phyloP scores from a whole-genome alignment of 1,140 invertebrate species.

The Tribolium castaneum region DNA sequence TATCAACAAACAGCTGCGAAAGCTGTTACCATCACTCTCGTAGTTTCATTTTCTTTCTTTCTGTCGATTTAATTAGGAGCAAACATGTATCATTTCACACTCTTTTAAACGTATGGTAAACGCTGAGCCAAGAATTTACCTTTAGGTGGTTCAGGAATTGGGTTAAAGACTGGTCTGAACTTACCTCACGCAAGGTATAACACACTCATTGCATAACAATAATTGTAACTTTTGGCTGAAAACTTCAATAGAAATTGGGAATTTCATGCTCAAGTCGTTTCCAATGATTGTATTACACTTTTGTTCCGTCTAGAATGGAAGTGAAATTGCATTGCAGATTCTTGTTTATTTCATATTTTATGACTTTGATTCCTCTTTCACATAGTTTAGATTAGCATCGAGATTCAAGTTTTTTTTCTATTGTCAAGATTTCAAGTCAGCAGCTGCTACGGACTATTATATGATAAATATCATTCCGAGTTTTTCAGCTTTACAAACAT shows the following conservation, averaged over 20 bases:
- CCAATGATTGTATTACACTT: neutral
- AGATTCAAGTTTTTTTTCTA: neutral
- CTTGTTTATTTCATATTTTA: neutral
- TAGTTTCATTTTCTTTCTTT: neutral
- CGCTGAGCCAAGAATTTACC: constrained; percentile 3
- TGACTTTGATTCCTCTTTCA: neutral
- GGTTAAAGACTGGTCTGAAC: constrained; percentile 34
- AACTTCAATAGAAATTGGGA: neutral
- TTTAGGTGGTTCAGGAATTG: constrained; percentile 16
- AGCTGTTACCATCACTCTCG: neutral
- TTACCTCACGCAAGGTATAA: constrained; percentile 20
- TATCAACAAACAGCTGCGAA: constrained; percentile 45
- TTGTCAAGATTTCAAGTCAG: neutral
- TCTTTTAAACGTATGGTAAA: neutral
- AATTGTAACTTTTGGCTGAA: neutral
- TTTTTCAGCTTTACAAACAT: neutral
- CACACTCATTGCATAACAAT: neutral
- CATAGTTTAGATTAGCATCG: neutral
- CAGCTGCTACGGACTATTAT: neutral
- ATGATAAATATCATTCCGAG: constrained; percentile 3
- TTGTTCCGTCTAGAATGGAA: neutral
- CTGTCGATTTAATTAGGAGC: neutral
- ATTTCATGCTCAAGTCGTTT: neutral
- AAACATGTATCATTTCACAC: constrained; percentile 1
- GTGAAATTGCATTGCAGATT: neutral